Evolutionary conservation across 2,113 vertebrate genomes (phyloP), one percentile per base, ranked within the genome.

Genomic region (rabbit (Oryctolagus cuniculus)): DNA sequence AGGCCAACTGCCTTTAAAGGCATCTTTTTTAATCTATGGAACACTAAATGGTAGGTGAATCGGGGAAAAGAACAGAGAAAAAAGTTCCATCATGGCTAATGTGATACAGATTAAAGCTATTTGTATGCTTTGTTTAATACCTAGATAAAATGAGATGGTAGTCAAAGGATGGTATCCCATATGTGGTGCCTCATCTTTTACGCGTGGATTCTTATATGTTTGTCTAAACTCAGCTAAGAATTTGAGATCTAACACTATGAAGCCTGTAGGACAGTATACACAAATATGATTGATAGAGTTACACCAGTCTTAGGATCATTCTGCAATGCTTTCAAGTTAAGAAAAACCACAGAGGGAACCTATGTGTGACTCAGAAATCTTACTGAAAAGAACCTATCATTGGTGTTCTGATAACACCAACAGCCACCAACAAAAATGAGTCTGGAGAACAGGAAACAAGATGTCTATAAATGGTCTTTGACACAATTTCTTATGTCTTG

Each of bases 191-290:
- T 66, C 44, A 79, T 74, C 91, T 91, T 34, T 87, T 72, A 79
- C 24, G 72, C 15, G 38, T 13, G 44, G 12, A 49, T 67, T 72
- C 31, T 63, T 81, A 63, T 1, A 16, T 53, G 64, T 73, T 6
- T 95, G 31, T 61, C 78, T 58, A 90, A 89, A 79, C 17, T 89
- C 34, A 95, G n/a, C 31, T 22, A 93, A 73, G 55, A 90, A 93
- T 85, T 85, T 95, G 61, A 69, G 22, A 24, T 19, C 38, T 86
- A 66, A 36, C 8, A 36, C 21, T 51, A 73, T 63, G 63, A 92
- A 90, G 31, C 9, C 79, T 90, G 1, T 12, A 88, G 22, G 13
- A 90, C 53, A 16, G 21, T 79, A 89, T n/a, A 55, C 51, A n/a
- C 72, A 92, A 82, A 87, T 70, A 92, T 72, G 44, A 82, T 73